Evolutionary conservation across 64 coral and sea anemone species (phyloP), one percentile per base, ranked within the genome.

Genomic region (Pocillopora verrucosa): DNA sequence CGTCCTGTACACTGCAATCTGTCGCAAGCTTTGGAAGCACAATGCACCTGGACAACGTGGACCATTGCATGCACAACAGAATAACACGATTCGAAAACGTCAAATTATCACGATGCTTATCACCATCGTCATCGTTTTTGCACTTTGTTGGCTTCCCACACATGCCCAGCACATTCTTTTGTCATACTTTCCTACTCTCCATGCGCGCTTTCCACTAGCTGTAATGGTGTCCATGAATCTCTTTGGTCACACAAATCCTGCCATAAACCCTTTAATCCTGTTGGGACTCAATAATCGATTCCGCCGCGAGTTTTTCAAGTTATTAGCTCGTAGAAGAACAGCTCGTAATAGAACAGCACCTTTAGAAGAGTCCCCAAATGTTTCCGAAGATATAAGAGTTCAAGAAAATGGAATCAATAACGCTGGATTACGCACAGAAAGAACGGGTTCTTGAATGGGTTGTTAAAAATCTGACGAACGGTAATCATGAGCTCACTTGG

Each of bases 11-110:
- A 59, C 74, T 14, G 34, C 59, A 25, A 88, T 88, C 15, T 38
- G 22, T 22, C 22, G 34, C 17, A 70, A 68, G 2, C 73, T 88
- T n/a, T 88, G 86, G 86, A 74, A 36, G 36, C 68, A 72, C 10
- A 37, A 61, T 45, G 59, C 59, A 16, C 86, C 86, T 13, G 86
- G 86, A 1, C 82, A 86, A 64, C 86, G 67, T n/a, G 19, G 5
- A 10, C 22, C 67, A 11, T 20, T 11, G 67, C 67, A 70, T 24
- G 67, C n/a, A 11, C 67, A 24, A 24, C 67, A n/a, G 0, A 70
- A 70, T 10, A 70, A 24, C 67, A 70, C 25, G 67, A 19, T 70
- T 24, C 67, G n/a, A 19, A 70, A 70, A 70, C 67, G 67, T 70
- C 67, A 70, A 70, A 24, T 70, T 70, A 7, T 70, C 67, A 70